These are phyloP conservation scores for Myoxocephalus aenaeus DNA, from an alignment of 2,797 vertebrate species.

Conservation along the genomic window DNA sequence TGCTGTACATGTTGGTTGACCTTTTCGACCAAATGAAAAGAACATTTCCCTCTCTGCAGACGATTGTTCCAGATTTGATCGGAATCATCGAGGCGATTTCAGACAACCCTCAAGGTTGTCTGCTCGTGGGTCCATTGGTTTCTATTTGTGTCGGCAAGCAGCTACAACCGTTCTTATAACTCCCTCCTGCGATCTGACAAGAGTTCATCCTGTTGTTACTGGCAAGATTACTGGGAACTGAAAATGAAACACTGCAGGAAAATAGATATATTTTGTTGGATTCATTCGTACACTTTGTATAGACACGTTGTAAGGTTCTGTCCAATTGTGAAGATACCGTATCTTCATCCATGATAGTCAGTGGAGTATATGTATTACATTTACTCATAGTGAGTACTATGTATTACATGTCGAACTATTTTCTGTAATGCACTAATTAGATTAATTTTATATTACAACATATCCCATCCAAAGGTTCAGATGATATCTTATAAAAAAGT, in stretches of 20 bases:
- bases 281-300: slow-evolving; percentile 30
- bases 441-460: neutral
- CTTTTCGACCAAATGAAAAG: slow-evolving; percentile 61
- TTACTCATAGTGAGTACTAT: too few relatives aligned
- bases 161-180: slow-evolving; percentile 57
- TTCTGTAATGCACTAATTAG: neutral
- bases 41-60: slow-evolving; percentile 43
- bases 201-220: slow-evolving; percentile 70
- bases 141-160: slow-evolving; percentile 62
- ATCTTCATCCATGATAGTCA: neutral
- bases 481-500: neutral
- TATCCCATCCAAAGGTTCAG: neutral
- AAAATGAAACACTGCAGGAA: slow-evolving; percentile 50
- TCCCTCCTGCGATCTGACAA: slow-evolving; percentile 55
- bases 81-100: slow-evolving; percentile 63
- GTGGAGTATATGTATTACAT: neutral
- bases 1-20: slow-evolving; percentile 53
- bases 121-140: slow-evolving; percentile 70
- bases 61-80: slow-evolving; percentile 68
- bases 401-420: neutral
- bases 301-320: neutral
- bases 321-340: neutral
- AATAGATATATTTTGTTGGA: slow-evolving; percentile 36
- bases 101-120: slow-evolving; percentile 63
- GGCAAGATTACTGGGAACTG: slow-evolving; percentile 53